phyloP scores from a whole-genome alignment of 2,888 invertebrate species.

The Yponomeuta sedellus region DNA sequence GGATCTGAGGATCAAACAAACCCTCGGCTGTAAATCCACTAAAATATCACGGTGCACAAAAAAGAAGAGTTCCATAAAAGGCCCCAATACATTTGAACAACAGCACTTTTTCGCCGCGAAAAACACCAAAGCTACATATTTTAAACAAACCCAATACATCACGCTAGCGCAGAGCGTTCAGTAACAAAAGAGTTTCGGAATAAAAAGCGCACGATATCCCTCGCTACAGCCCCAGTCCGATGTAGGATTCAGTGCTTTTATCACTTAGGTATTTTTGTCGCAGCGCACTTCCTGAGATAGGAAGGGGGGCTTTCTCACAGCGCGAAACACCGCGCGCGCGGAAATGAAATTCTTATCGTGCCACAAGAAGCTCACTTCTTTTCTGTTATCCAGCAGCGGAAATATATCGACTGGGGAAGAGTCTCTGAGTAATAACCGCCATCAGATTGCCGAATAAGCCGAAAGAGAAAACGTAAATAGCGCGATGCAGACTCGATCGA shows the following conservation, averaged over 20 bases:
- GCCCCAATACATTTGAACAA: conserved; percentile 14
- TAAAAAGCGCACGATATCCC: conserved; percentile 38
- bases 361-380: conserved; percentile 64
- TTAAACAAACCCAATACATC: conserved; percentile 21
- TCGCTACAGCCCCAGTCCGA: conserved; percentile 30
- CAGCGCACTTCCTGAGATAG: conserved; percentile 64
- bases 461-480: conserved; percentile 31
- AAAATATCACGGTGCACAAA: neutral
- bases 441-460: conserved; percentile 57
- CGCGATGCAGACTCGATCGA: conserved; percentile 5
- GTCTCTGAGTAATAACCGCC: conserved; percentile 52
- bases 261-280: conserved; percentile 73
- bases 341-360: conserved; percentile 78
- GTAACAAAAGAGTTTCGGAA: conserved; percentile 24
- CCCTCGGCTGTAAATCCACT: too few relatives aligned
- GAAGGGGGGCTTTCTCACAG: conserved; percentile 48
- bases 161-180: conserved; percentile 18
- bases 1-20: too few relatives aligned
- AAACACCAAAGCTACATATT: conserved; percentile 1
- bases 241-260: conserved; percentile 59
- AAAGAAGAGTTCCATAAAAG: conserved; percentile 12
- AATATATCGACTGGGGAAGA: conserved; percentile 59
- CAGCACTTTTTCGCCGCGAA: neutral
- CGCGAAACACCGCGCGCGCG: conserved; percentile 35
- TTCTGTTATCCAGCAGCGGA: conserved; percentile 65